These are phyloP conservation scores for Myiagra hebetior DNA, from an alignment of 2,113 vertebrate genomes.

Conservation along the genomic window DNA sequence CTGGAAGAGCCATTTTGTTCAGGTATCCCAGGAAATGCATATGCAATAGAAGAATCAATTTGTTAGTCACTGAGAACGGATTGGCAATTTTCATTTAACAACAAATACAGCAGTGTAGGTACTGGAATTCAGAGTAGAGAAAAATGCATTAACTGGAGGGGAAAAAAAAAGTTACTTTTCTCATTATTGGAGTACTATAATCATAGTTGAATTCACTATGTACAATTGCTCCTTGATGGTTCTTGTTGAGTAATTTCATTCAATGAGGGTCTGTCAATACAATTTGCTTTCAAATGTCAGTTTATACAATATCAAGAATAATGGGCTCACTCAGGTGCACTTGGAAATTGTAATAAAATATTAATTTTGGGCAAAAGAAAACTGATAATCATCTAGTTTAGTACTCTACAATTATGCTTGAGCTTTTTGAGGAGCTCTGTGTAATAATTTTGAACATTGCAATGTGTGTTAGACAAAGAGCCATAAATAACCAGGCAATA, in stretches of 20 bases:
- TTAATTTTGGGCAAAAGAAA: slow-evolving; percentile 1
- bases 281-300: slow-evolving; percentile 40
- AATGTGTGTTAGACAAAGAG: neutral
- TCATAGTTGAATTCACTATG: slow-evolving; percentile 11
- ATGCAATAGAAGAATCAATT: neutral
- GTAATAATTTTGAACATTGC: neutral
- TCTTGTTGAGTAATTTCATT: slow-evolving; percentile 28
- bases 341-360: slow-evolving; percentile 39
- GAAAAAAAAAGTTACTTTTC: neutral
- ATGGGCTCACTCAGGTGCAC: neutral
- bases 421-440: neutral
- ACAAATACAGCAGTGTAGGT: neutral
- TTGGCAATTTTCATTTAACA: neutral
- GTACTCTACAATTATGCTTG: neutral
- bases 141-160: neutral
- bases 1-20: neutral
- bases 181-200: neutral
- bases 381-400: neutral
- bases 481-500: neutral
- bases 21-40: neutral
- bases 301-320: slow-evolving; percentile 28
- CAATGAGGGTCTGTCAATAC: slow-evolving; percentile 28
- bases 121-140: neutral
- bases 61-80: neutral
- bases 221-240: slow-evolving; percentile 28